Evolutionary conservation across 2,888 invertebrate genomes (phyloP).

Genomic region (Stratiomys singularior): DNA sequence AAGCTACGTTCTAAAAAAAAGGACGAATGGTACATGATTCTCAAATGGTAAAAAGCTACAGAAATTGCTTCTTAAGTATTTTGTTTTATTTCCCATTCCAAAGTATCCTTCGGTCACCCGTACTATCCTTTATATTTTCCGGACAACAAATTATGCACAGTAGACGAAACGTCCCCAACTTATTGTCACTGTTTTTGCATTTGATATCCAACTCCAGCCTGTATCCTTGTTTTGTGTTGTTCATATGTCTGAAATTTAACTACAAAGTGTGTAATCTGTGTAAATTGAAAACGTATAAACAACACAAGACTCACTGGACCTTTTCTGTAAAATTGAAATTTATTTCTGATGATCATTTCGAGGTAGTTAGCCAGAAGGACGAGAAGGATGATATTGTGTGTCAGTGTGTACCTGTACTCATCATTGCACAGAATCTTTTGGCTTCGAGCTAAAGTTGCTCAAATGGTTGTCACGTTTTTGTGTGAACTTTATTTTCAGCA

Average conservation of each 20-base stretch:
- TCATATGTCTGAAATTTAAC: constrained; percentile 25
- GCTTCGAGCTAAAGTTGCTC: too few species aligned
- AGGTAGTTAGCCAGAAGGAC: too few species aligned
- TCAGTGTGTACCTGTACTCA: too few species aligned
- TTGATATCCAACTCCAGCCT: not conserved
- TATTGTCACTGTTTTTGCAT: not conserved
- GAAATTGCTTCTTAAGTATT: constrained; percentile 43
- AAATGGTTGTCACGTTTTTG: too few species aligned
- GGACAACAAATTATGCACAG: too few species aligned
- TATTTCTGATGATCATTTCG: constrained; percentile 36
- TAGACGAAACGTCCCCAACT: not conserved
- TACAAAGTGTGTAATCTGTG: constrained; percentile 37
- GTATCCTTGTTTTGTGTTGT: not conserved
- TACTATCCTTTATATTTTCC: not conserved
- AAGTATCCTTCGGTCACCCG: not conserved
- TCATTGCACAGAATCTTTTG: too few species aligned
- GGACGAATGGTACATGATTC: constrained; percentile 33
- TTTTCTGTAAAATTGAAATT: constrained; percentile 9
- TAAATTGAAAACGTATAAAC: constrained; percentile 43
- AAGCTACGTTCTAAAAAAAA: not conserved
- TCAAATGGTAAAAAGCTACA: constrained; percentile 30
- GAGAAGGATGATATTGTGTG: too few species aligned
- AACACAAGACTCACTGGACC: constrained; percentile 2
- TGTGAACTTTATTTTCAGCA: too few species aligned
- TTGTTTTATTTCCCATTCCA: constrained; percentile 30